Evolutionary conservation across 2,113 vertebrate genomes (phyloP).

Genomic region (Lophotis ruficrista): DNA sequence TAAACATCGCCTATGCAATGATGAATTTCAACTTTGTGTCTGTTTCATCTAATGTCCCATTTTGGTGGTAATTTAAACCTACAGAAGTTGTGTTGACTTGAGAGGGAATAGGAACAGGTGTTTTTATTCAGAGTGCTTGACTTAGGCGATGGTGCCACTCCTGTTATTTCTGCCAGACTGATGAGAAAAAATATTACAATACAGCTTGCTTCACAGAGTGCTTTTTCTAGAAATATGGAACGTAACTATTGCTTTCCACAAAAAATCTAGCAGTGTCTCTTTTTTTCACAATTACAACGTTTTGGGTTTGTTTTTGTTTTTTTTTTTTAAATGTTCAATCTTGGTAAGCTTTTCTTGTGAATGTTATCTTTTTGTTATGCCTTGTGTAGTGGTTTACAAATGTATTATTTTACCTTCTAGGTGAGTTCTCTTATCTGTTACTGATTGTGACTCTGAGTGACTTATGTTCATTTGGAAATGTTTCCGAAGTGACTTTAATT

Average conservation of each 20-base stretch:
- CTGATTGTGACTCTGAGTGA: not conserved
- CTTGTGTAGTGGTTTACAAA: not conserved
- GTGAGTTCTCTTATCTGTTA: not conserved
- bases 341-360: not conserved
- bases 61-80: not conserved
- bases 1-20: not conserved
- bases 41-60: not conserved
- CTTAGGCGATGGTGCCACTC: not conserved
- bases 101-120: not conserved
- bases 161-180: not conserved
- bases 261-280: not conserved
- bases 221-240: not conserved
- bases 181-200: not conserved
- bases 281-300: not conserved
- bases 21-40: not conserved
- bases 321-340: not conserved
- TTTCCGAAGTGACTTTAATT: not conserved
- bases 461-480: not conserved
- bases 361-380: not conserved
- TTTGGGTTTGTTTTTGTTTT: no score
- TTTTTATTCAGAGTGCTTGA: not conserved
- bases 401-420: not conserved
- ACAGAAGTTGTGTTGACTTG: not conserved
- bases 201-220: not conserved
- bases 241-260: not conserved